Evolutionary conservation across 1,140 invertebrate genomes (phyloP).

Genomic region (Apis laboriosa): DNA sequence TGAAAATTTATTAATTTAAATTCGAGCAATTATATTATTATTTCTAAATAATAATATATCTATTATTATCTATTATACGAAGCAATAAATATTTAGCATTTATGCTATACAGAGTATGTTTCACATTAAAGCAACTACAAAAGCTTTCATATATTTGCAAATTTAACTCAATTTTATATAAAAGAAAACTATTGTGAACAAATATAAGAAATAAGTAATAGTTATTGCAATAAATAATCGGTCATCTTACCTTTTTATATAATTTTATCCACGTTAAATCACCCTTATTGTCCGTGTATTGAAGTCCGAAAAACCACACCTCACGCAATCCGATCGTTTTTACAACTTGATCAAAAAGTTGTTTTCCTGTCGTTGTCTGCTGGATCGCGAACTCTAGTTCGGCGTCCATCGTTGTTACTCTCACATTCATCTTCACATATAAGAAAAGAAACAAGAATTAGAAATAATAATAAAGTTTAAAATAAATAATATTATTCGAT

Average conservation of each 20-base stretch:
- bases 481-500: conserved; percentile 32
- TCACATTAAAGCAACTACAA: conserved; percentile 18
- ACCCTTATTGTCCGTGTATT: conserved; percentile 99
- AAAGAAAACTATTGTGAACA: not conserved
- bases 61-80: not conserved
- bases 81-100: not conserved
- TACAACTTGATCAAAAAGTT: conserved; percentile 99
- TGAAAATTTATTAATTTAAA: not conserved
- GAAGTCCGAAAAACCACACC: conserved; percentile 99
- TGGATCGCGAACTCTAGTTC: conserved; percentile 99
- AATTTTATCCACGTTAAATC: conserved; percentile 99
- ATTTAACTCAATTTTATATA: not conserved
- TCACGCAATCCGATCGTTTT: conserved; percentile 99
- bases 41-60: not conserved
- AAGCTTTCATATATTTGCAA: not conserved
- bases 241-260: conserved; percentile 96
- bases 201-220: not conserved
- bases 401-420: conserved; percentile 99
- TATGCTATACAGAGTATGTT: not conserved
- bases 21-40: conserved; percentile 9
- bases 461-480: not conserved
- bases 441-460: conserved; percentile 40
- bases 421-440: conserved; percentile 93
- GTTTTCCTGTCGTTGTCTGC: conserved; percentile 99
- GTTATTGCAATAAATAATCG: conserved; percentile 19